These are phyloP conservation scores for Drosophila obscura DNA, from an alignment of 1,140 invertebrate genomes.

Conservation along the genomic window DNA sequence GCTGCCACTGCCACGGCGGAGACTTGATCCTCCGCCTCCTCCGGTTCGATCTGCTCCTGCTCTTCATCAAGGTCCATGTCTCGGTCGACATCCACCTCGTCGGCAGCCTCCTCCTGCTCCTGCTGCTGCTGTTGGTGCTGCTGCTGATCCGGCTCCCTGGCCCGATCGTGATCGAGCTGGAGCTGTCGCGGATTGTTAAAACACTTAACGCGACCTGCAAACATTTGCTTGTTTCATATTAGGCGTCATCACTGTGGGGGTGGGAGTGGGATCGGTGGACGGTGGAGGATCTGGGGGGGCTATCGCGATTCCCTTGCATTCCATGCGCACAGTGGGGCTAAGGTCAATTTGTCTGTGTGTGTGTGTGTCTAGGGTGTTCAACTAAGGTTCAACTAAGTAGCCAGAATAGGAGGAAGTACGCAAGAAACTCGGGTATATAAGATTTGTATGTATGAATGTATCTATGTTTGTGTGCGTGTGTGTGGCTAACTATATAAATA, in stretches of 20 bases:
- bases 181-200: constrained; percentile 64
- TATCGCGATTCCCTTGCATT: constrained; percentile 63
- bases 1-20: too few relatives aligned
- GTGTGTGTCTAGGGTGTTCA: constrained; percentile 27
- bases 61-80: constrained; percentile 49
- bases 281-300: constrained; percentile 23
- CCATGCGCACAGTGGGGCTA: constrained; percentile 66
- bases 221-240: constrained; percentile 82
- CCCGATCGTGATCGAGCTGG: constrained; percentile 38
- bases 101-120: constrained; percentile 13
- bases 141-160: constrained; percentile 32
- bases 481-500: too few relatives aligned
- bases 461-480: too few relatives aligned
- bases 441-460: not conserved
- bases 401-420: not conserved
- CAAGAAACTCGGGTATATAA: constrained; percentile 10
- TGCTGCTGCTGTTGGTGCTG: constrained; percentile 9
- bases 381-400: constrained; percentile 39
- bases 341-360: constrained; percentile 44
- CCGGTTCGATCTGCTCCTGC: not conserved
- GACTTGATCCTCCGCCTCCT: constrained; percentile 10
- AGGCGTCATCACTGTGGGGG: constrained; percentile 78
- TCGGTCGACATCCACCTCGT: constrained; percentile 38
- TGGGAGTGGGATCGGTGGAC: constrained; percentile 15
- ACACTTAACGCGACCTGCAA: constrained; percentile 82